These are phyloP conservation scores for Drosophila neonasuta DNA, from an alignment of 2,888 invertebrate species.

Conservation along the genomic window DNA sequence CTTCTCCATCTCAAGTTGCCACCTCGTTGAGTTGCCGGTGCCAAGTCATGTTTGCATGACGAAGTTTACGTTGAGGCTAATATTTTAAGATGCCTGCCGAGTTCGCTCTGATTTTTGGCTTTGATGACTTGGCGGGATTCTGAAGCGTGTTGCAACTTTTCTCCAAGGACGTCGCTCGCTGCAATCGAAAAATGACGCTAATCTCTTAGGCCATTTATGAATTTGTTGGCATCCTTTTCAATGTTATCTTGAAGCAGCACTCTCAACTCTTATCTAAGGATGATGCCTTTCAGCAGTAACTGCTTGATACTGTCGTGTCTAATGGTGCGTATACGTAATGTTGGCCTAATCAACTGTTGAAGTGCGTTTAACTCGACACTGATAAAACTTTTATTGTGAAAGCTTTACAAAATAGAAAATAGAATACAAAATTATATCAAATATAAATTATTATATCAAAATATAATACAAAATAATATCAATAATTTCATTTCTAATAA, in stretches of 20 bases:
- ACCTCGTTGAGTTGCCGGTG: conserved; percentile 31
- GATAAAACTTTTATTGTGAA: no score
- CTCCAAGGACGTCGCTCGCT: conserved; percentile 11
- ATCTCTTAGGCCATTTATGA: conserved; percentile 38
- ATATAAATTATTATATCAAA: no score
- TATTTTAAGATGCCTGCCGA: conserved; percentile 53
- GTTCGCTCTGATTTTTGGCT: conserved; percentile 30
- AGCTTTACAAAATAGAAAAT: no score
- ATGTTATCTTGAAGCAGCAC: neutral
- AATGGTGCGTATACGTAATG: conserved; percentile 37
- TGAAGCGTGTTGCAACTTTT: conserved; percentile 15
- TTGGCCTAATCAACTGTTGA: neutral
- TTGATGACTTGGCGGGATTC: conserved; percentile 42
- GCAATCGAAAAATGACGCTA: conserved; percentile 52
- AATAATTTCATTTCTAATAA: no score
- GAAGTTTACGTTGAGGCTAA: conserved; percentile 57
- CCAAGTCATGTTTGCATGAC: conserved; percentile 76
- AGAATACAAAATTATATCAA: no score
- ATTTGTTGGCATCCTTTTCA: conserved; percentile 2
- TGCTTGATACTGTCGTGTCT: conserved; percentile 9
- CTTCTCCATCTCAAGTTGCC: neutral
- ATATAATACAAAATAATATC: no score
- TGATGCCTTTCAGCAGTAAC: conserved; percentile 7
- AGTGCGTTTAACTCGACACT: neutral
- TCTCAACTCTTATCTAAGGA: neutral